Evolutionary conservation across 2,888 invertebrate genomes (phyloP).

Genomic region (Macrophya alboannulata): DNA sequence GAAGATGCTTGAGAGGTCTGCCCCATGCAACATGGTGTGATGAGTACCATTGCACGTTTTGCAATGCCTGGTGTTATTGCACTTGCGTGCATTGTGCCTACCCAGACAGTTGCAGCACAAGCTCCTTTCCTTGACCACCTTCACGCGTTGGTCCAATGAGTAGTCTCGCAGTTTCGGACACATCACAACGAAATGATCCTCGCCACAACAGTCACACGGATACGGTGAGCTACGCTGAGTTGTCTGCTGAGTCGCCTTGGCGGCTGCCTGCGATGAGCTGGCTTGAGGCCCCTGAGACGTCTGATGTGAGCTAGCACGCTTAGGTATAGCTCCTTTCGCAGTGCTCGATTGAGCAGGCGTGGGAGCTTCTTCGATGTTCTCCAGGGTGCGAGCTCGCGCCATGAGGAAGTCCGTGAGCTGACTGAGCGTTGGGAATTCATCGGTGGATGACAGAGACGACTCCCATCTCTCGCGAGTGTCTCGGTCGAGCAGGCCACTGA

Average conservation of each 20-base stretch:
- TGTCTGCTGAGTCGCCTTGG: background rate
- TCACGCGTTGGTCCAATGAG: background rate
- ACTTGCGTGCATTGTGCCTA: slow-evolving; percentile 21
- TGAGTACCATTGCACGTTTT: slow-evolving; percentile 18
- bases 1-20: slow-evolving; percentile 19
- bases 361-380: background rate
- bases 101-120: slow-evolving; percentile 32
- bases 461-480: slow-evolving; percentile 17
- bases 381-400: slow-evolving; percentile 17
- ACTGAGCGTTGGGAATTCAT: background rate
- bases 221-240: background rate
- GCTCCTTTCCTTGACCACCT: background rate
- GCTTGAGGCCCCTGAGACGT: background rate
- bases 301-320: background rate
- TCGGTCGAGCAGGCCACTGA: background rate
- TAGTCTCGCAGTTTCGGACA: background rate
- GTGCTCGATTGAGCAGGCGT: background rate
- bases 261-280: too few relatives aligned
- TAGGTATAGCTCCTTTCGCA: background rate
- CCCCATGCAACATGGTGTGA: slow-evolving; percentile 11
- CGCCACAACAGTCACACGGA: background rate
- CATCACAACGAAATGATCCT: background rate
- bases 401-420: slow-evolving; percentile 26
- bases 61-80: slow-evolving; percentile 12
- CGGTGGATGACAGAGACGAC: background rate